Base-by-base conservation (phyloP, 2,113 vertebrate species). In the Corapipo altera region DNA sequence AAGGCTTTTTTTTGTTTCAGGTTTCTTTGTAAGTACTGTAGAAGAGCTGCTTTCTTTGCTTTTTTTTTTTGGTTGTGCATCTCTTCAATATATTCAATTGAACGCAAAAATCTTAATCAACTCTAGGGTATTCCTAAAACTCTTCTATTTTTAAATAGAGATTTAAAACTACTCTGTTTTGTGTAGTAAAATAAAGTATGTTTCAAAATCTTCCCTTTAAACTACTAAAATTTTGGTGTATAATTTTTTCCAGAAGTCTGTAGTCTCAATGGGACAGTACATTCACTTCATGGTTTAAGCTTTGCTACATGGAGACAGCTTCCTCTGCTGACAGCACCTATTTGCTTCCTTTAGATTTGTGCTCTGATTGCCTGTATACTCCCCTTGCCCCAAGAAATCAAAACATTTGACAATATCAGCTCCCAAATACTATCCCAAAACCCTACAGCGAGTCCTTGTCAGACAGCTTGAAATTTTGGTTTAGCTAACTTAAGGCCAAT, bases 391-490 rank as follows among this genome's bases (percentile, higher is more conserved):
- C 22, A 13, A 64, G 46, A 57, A 82, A 28, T 15, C 12, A 28
- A 82, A 85, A 19, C 1, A 5, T 58, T 85, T 24, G 28, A 37
- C 16, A 66, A 4, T 46, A 20, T 61, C 26, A 55, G 39, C n/a
- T 51, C 46, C 57, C 27, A 94, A 49, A 46, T 76, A 35, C 41
- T 76, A 83, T 70, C 84, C 35, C 88, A 49, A 74, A 91, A 73
- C 28, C 62, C 57, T 94, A 94, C 95, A 97, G 35, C 65, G 95
- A 96, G 98, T 98, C 98, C 98, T 97, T 98, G 99, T 99, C 99
- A 99, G 99, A 99, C 99, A 98, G 98, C 99, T 98, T 95, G 97
- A 98, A 98, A 96, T 90, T 93, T 96, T 95, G 48, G 43, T 78
- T 80, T 85, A 86, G 76, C 77, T 86, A 78, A 96, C 91, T 96